Percentiles rank a stretch among this genome's conserved stretches.
Evolutionary conservation across 2,797 vertebrate species (phyloP).

Genomic region (Fistularia tabacaria): DNA sequence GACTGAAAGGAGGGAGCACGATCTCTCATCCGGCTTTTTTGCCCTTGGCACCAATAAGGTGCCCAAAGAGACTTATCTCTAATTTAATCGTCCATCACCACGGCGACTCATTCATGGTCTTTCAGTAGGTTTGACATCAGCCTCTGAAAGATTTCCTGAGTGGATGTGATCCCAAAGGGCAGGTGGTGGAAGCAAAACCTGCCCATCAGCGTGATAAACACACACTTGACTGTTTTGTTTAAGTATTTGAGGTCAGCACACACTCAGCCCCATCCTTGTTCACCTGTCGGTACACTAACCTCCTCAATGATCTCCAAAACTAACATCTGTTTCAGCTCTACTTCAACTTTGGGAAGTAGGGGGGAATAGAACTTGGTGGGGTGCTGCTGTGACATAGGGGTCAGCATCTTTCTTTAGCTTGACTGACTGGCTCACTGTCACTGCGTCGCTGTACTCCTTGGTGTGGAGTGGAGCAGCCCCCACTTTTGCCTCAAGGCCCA

Average conservation of each 20-base stretch:
- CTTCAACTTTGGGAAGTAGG: slow-evolving; percentile 4
- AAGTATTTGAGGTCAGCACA: too few relatives aligned
- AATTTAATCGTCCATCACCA: slow-evolving; percentile 4
- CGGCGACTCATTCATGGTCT: neutral
- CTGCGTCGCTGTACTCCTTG: neutral
- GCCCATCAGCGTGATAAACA: too few relatives aligned
- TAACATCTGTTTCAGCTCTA: neutral
- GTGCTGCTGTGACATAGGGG: slow-evolving; percentile 8
- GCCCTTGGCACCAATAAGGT: neutral
- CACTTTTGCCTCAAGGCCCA: neutral
- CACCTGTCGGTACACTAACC: neutral
- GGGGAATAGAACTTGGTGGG: neutral
- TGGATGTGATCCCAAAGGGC: too few relatives aligned
- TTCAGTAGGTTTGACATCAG: too few relatives aligned
- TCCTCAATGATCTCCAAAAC: neutral
- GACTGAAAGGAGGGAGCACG: slow-evolving; percentile 1
- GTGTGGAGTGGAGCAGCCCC: neutral
- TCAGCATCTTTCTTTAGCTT: neutral
- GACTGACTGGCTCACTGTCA: slow-evolving; percentile 7
- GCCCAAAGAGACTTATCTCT: neutral
- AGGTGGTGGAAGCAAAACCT: too few relatives aligned
- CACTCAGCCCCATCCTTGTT: too few relatives aligned
- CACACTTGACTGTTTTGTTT: too few relatives aligned
- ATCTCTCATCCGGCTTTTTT: too few relatives aligned
- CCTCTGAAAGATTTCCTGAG: too few relatives aligned